Evolutionary conservation across 2,113 vertebrate species (phyloP).

Genomic region (Cebus imitator): DNA sequence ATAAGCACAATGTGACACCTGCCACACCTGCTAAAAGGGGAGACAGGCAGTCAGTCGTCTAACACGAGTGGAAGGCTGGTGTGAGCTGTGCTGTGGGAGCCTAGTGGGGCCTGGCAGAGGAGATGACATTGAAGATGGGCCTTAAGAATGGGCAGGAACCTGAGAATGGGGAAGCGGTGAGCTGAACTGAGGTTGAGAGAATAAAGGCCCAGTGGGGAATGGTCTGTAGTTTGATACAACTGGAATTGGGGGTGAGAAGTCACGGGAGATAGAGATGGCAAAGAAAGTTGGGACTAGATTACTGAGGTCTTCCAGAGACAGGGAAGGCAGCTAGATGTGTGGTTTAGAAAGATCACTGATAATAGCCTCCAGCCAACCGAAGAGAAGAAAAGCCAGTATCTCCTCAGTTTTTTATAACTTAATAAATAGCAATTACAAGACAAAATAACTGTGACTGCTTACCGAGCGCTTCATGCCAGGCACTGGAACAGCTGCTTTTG

Average conservation of each 20-base stretch:
- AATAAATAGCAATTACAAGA: background rate
- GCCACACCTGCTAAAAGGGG: background rate
- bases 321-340: background rate
- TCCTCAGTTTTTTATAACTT: background rate
- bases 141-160: background rate
- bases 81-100: too few species aligned
- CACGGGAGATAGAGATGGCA: background rate
- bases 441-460: background rate
- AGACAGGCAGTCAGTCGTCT: background rate
- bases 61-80: background rate
- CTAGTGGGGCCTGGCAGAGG: background rate
- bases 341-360: background rate
- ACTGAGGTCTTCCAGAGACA: background rate
- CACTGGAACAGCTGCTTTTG: background rate
- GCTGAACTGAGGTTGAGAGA: background rate
- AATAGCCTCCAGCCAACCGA: background rate
- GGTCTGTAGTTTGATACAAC: background rate
- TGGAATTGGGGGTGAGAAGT: background rate
- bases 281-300: background rate
- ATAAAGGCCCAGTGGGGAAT: too few species aligned
- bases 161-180: too few species aligned
- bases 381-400: background rate
- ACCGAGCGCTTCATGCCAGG: background rate
- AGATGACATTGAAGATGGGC: background rate
- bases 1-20: rapidly evolving